Conservation (phyloP, 2,113 vertebrate species). For the Seriola dumerili region DNA sequence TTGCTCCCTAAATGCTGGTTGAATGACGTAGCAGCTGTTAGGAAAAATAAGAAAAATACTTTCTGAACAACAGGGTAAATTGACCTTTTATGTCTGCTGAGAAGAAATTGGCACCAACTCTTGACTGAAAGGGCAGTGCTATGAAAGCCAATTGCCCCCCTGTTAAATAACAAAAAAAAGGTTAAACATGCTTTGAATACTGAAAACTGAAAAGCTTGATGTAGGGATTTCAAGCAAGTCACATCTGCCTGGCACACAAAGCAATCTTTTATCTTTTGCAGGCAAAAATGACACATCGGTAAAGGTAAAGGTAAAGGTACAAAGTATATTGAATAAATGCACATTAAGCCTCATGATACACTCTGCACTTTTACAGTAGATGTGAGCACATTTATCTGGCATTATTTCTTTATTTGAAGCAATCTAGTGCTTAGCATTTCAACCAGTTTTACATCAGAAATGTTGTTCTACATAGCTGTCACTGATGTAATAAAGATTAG, state of each 20-base stretch:
- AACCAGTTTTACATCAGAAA: constrained; percentile 38
- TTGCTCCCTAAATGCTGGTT: constrained; percentile 34
- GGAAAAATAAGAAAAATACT: constrained; percentile 53
- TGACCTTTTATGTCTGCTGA: constrained; percentile 71
- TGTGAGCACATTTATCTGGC: not conserved
- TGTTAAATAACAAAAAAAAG: constrained; percentile 55
- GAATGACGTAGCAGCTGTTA: constrained; percentile 38
- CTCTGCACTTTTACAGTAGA: not conserved
- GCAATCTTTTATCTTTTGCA: constrained; percentile 9
- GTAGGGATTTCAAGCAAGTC: constrained; percentile 8
- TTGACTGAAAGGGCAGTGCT: constrained; percentile 70
- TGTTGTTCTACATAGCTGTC: constrained; percentile 51
- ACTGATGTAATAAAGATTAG: constrained; percentile 58
- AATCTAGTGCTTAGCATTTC: constrained; percentile 20
- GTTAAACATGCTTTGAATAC: constrained; percentile 67
- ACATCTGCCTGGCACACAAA: constrained; percentile 2
- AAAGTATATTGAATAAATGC: not conserved
- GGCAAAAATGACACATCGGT: not conserved
- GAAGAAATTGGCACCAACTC: constrained; percentile 68
- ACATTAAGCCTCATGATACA: not conserved
- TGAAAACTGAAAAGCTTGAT: constrained; percentile 37
- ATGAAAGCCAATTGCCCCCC: constrained; percentile 66
- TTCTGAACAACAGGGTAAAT: constrained; percentile 55
- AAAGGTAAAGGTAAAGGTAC: not conserved
- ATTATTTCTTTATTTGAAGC: not conserved